A percentile compares a stretch with the other conserved stretches of the same genome.
Evolutionary conservation across 1,140 invertebrate genomes (phyloP).

Genomic region (Alviniconcha marisindica): DNA sequence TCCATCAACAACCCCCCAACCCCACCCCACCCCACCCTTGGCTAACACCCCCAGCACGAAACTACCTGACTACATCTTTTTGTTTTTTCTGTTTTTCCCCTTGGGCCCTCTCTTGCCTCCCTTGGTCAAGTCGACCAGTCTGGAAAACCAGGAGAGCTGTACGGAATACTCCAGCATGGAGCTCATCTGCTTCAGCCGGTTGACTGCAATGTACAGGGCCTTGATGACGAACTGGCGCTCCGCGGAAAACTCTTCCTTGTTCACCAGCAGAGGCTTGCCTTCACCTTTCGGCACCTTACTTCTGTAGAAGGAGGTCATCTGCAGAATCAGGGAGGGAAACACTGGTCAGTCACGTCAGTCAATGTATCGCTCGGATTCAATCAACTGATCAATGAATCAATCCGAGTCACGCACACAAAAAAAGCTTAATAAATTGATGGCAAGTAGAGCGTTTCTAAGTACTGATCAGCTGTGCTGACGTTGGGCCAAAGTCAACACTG

Average conservation of each 20-base stretch:
- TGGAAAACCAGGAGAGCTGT: constrained; percentile 1
- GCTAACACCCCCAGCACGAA: background rate
- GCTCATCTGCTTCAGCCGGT: background rate
- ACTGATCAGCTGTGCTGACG: no score
- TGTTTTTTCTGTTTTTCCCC: background rate
- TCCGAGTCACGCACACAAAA: no score
- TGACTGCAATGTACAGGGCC: background rate
- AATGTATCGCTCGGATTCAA: no score
- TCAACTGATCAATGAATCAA: no score
- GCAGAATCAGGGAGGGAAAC: no score
- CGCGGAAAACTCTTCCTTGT: background rate
- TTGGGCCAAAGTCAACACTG: no score
- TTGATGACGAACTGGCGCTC: background rate
- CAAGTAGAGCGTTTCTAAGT: no score
- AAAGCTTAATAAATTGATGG: no score
- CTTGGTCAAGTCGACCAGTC: background rate
- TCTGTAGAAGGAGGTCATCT: constrained; percentile 12
- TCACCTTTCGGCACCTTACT: background rate
- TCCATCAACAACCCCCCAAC: background rate
- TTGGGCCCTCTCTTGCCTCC: background rate
- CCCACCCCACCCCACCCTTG: background rate
- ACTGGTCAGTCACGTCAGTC: no score
- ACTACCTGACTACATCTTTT: background rate
- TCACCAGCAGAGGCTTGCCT: background rate
- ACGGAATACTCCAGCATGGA: constrained; percentile 10